Base-by-base conservation (phyloP, 1,140 invertebrate species). In the Drosophila novamexicana region DNA sequence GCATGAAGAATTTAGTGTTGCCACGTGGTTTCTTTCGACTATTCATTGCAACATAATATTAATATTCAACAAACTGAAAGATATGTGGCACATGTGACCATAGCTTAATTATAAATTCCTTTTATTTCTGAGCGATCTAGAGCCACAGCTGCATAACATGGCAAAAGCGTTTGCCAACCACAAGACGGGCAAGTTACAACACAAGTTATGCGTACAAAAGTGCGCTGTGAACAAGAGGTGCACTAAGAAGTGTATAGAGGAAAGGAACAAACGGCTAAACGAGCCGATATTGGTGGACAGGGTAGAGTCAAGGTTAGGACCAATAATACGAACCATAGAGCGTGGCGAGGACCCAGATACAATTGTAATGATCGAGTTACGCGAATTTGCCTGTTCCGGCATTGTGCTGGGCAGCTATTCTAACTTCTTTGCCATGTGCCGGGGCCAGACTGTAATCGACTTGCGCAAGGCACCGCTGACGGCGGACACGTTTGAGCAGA, bases 381-480 rank as follows among this genome's bases (percentile, higher is more conserved):
- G 10, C 0, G 22, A 71, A 14, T 71, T 36, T 18, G 61, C 50
- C 8, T 71, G 68, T 16, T 40, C 45, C 8, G 52, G 61, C 16
- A 6, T 65, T 5, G 29, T 65, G 1, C 16, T 71, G 4, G 10
- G 22, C 29, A 12, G n/a, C 7, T 50, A 42, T 7, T 71, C 68
- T 6, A 14, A 36, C 0, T 71, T 62, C 9, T 63, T 71, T 14
- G 36, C 0, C 1, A n/a, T 32, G 9, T 49, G 29, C 1, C 34
- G 50, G 0, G 34, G 59, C 4, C 40, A 34, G 6, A 18, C 39
- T 10, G 10, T 37, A 34, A 18, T 70, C 2, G 59, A 70, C 10
- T 9, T 70, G 22, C 50, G 59, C 6, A 1, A 18, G 0, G 6
- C 18, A 5, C 44, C 44, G 1, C 4, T 72, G 9, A 2, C 53